Percentiles rank a stretch among this genome's conserved stretches.
phyloP scores from a whole-genome alignment of 2,797 vertebrate species.

The Peromyscus nudipes region DNA sequence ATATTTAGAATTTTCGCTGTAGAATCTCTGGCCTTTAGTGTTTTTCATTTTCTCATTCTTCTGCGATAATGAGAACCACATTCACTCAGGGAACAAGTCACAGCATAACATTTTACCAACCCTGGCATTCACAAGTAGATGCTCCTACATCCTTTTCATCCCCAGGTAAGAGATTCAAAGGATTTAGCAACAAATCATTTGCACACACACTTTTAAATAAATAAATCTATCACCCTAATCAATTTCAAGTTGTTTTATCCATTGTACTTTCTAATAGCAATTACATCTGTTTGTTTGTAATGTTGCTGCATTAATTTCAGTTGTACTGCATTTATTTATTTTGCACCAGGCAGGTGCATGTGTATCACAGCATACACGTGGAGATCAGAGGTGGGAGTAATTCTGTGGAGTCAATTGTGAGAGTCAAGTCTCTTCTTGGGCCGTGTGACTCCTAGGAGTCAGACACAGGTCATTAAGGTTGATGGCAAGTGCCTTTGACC shows the following conservation, averaged over 20 bases:
- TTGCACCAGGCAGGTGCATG: not conserved
- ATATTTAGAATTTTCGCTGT: slow-evolving; percentile 77
- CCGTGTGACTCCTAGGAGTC: not conserved
- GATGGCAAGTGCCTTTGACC: not conserved
- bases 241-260: slow-evolving; percentile 14
- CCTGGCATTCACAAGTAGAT: slow-evolving; percentile 57
- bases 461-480: not conserved
- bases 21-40: slow-evolving; percentile 66
- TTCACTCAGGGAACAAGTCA: slow-evolving; percentile 25
- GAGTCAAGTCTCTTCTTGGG: not conserved
- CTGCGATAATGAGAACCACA: slow-evolving; percentile 80
- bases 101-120: slow-evolving; percentile 61
- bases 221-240: not conserved
- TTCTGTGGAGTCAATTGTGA: no score
- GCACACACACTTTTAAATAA: slow-evolving; percentile 10
- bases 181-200: slow-evolving; percentile 49
- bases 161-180: slow-evolving; percentile 35
- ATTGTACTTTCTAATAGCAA: not conserved
- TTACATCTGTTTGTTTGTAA: not conserved
- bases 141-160: not conserved
- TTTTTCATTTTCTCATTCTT: slow-evolving; percentile 78
- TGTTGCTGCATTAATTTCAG: not conserved
- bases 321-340: not conserved
- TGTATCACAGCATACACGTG: not conserved
- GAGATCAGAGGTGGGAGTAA: not conserved